These are phyloP conservation scores for Acheta domesticus DNA, from an alignment of 2,888 invertebrate species.

Conservation along the genomic window DNA sequence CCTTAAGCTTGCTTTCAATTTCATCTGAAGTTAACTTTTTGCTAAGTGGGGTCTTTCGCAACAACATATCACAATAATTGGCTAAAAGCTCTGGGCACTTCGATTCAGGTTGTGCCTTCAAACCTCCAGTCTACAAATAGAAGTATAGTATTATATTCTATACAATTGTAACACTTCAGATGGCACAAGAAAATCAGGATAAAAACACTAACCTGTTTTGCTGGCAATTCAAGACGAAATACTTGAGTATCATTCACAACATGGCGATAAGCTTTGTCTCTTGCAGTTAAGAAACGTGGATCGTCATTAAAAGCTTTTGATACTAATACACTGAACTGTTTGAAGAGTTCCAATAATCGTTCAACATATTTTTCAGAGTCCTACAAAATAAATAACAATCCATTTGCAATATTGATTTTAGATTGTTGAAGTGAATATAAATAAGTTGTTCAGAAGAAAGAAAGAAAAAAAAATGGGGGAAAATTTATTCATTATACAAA, in stretches of 20 bases:
- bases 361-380: conserved; percentile 99
- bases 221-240: conserved; percentile 58
- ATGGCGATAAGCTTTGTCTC: conserved; percentile 96
- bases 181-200: neutral
- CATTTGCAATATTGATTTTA: neutral
- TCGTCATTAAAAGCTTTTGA: conserved; percentile 95
- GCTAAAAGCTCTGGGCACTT: conserved; percentile 98
- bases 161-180: neutral
- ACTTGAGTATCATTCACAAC: conserved; percentile 98
- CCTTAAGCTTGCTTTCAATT: conserved; percentile 87
- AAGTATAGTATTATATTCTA: neutral
- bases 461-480: too few relatives aligned
- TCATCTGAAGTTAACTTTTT: conserved; percentile 95
- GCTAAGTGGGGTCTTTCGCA: conserved; percentile 92
- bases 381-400: conserved; percentile 44
- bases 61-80: conserved; percentile 98
- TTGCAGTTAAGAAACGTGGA: conserved; percentile 92
- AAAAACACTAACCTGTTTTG: conserved; percentile 49
- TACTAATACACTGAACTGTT: conserved; percentile 85
- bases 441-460: too few relatives aligned
- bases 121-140: conserved; percentile 40
- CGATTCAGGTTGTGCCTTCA: conserved; percentile 73
- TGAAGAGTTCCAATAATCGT: conserved; percentile 85
- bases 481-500: too few relatives aligned
- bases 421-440: too few relatives aligned